Percentiles rank a stretch among this genome's conserved stretches.
Evolutionary conservation across 2,888 invertebrate species (phyloP).

Genomic region (Eupithecia subfuscata): DNA sequence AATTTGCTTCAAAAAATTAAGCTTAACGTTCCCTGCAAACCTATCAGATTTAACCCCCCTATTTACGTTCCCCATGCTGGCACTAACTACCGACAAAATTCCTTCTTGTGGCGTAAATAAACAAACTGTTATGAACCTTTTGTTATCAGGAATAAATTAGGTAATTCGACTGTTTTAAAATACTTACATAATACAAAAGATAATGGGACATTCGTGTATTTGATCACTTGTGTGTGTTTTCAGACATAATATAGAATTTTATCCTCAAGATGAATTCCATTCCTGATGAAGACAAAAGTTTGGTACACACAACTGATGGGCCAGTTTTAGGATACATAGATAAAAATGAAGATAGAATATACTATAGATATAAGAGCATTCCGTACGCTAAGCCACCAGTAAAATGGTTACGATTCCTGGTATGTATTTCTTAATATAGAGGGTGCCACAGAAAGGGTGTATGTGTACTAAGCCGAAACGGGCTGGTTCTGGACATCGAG

Average conservation of each 20-base stretch:
- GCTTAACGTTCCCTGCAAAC: no score
- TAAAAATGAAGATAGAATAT: conserved; percentile 54
- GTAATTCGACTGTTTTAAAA: neutral
- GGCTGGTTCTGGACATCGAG: no score
- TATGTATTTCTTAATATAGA: conserved; percentile 50
- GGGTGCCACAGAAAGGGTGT: no score
- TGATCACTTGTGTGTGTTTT: conserved; percentile 3
- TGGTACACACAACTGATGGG: conserved; percentile 61
- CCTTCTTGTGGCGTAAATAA: neutral
- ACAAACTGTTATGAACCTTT: neutral
- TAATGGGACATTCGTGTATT: conserved; percentile 1
- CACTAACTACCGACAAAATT: no score
- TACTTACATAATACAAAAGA: conserved; percentile 1
- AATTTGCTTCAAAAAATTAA: no score
- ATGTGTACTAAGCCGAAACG: no score
- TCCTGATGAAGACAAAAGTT: conserved; percentile 47
- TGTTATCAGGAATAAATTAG: neutral
- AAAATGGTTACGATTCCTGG: conserved; percentile 68
- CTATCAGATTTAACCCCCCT: no score
- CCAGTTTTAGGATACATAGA: conserved; percentile 66
- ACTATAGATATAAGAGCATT: conserved; percentile 69
- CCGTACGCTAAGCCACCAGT: conserved; percentile 75
- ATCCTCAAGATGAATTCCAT: conserved; percentile 44
- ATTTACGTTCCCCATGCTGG: no score
- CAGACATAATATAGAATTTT: conserved; percentile 7